Percentiles rank a stretch among this genome's conserved stretches.
phyloP scores from a whole-genome alignment of 2,113 vertebrate genomes.

The Podiceps cristatus region DNA sequence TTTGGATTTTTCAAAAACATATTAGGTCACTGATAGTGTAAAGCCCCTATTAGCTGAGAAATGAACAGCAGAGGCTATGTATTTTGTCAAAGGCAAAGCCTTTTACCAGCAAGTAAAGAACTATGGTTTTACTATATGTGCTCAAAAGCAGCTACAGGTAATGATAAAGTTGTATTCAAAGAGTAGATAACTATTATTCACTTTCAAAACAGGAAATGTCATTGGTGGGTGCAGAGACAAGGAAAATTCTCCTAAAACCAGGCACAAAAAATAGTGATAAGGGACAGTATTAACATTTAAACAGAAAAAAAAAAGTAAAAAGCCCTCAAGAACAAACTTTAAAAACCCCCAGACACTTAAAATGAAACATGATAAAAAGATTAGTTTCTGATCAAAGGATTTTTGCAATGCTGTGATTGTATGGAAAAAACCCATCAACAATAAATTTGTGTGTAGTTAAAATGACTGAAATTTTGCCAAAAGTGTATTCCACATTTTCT shows the following conservation, averaged over 20 bases:
- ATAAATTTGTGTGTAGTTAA: background rate
- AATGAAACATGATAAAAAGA: background rate
- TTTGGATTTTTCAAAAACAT: background rate
- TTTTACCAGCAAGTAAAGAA: background rate
- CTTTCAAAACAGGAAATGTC: background rate
- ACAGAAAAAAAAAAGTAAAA: too few relatives aligned
- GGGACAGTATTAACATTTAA: background rate
- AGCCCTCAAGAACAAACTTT: background rate
- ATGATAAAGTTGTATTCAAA: background rate
- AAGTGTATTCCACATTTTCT: background rate
- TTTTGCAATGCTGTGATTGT: background rate
- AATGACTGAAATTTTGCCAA: background rate
- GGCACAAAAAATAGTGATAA: background rate
- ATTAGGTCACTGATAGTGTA: background rate
- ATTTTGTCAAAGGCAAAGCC: background rate
- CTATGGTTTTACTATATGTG: background rate
- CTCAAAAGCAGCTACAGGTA: background rate
- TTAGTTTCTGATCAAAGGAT: background rate
- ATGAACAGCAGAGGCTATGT: background rate
- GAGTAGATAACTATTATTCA: background rate
- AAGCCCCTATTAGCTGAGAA: background rate
- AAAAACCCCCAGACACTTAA: background rate
- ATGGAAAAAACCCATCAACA: background rate
- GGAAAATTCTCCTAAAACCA: background rate
- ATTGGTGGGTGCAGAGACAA: background rate